These are phyloP conservation scores for Melipona bicolor DNA, from an alignment of 2,888 invertebrate genomes.

Conservation along the genomic window DNA sequence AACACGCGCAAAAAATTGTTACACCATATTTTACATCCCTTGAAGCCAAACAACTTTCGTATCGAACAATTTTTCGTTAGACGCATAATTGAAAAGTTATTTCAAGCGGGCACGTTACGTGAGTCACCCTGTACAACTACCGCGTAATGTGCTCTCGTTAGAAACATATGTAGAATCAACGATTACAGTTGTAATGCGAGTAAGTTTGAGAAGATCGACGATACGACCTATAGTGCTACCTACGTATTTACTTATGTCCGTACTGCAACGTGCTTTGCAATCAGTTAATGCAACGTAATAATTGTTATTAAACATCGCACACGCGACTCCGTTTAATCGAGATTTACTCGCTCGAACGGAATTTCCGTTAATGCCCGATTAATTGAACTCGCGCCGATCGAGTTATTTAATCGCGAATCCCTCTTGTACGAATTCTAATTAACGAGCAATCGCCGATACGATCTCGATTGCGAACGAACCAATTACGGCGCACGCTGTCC, in stretches of 20 bases:
- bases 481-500: neutral
- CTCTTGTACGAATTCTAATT: neutral
- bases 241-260: neutral
- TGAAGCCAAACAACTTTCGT: no score
- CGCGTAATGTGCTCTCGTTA: neutral
- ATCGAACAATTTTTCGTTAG: no score
- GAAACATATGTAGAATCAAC: constrained; percentile 49
- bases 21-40: no score
- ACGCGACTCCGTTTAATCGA: neutral
- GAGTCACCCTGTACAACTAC: neutral
- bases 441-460: neutral
- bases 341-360: neutral
- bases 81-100: no score
- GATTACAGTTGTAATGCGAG: constrained; percentile 40
- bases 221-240: constrained; percentile 6
- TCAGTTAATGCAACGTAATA: neutral
- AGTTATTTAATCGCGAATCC: neutral
- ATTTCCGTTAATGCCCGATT: neutral
- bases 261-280: constrained; percentile 51
- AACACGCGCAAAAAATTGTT: no score
- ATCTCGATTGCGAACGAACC: neutral
- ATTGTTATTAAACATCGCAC: neutral
- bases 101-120: no score
- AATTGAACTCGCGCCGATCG: neutral
- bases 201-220: constrained; percentile 56